Conservation (phyloP, 2,797 vertebrate genomes). For the Melanotaenia pygmaea region DNA sequence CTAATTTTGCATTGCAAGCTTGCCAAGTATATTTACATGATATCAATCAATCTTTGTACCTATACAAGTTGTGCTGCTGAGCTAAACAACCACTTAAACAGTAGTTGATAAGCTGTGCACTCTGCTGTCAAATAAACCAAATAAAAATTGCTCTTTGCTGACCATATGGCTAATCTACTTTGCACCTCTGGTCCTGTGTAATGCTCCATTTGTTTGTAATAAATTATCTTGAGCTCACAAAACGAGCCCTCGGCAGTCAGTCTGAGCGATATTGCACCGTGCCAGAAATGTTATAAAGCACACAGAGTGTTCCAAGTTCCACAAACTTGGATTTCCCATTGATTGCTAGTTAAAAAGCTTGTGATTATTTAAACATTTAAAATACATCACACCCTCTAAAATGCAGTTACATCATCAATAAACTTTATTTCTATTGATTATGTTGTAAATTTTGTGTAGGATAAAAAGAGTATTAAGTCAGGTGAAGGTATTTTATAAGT, state of each 20-base stretch:
- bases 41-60: no score
- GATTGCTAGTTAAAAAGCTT: neutral
- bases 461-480: no score
- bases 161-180: slow-evolving; percentile 35
- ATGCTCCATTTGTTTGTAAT: slow-evolving; percentile 20
- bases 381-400: neutral
- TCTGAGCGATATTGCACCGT: neutral
- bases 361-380: neutral
- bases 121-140: slow-evolving; percentile 36
- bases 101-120: slow-evolving; percentile 1
- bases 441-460: no score
- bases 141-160: slow-evolving; percentile 25
- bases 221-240: slow-evolving; percentile 25
- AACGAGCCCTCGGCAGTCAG: slow-evolving; percentile 1
- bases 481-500: no score
- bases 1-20: no score
- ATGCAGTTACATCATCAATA: neutral
- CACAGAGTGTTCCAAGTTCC: neutral
- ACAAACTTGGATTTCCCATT: neutral
- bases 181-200: slow-evolving; percentile 21
- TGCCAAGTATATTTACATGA: no score
- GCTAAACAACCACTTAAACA: no score
- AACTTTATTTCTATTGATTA: no score
- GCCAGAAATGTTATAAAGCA: no score
- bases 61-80: no score